These are phyloP conservation scores for Heliconius ismenius DNA, from an alignment of 2,888 invertebrate genomes.

Conservation along the genomic window DNA sequence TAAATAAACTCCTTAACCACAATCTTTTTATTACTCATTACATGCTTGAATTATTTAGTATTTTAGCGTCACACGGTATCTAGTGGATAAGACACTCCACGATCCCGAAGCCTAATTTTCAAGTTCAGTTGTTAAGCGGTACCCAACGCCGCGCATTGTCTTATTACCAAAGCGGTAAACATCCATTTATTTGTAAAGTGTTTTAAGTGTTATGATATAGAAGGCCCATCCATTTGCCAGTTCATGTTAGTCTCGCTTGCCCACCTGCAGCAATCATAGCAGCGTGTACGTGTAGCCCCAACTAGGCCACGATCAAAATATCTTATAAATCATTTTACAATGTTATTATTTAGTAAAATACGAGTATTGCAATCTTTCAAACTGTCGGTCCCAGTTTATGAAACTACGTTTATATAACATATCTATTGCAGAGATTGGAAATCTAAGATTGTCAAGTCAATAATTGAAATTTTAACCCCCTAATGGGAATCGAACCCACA, in stretches of 20 bases:
- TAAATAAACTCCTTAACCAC: no score
- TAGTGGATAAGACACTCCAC: no score
- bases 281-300: not conserved
- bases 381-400: conserved; percentile 34
- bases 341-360: conserved; percentile 27
- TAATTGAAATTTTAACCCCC: no score
- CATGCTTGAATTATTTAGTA: no score
- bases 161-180: no score
- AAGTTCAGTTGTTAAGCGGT: not conserved
- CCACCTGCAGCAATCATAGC: conserved; percentile 9
- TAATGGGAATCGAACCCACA: no score
- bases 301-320: conserved; percentile 11
- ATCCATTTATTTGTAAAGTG: not conserved
- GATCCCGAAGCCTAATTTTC: no score
- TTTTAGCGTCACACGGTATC: no score
- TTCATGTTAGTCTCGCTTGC: not conserved
- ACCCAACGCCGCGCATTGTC: not conserved
- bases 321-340: conserved; percentile 24
- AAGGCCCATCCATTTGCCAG: conserved; percentile 10
- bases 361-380: conserved; percentile 29
- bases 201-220: not conserved
- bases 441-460: not conserved
- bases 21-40: no score
- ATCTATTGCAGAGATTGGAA: conserved; percentile 13
- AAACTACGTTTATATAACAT: no score